Conservation (phyloP, 2,888 invertebrate species). For the Poecilus cupreus region DNA sequence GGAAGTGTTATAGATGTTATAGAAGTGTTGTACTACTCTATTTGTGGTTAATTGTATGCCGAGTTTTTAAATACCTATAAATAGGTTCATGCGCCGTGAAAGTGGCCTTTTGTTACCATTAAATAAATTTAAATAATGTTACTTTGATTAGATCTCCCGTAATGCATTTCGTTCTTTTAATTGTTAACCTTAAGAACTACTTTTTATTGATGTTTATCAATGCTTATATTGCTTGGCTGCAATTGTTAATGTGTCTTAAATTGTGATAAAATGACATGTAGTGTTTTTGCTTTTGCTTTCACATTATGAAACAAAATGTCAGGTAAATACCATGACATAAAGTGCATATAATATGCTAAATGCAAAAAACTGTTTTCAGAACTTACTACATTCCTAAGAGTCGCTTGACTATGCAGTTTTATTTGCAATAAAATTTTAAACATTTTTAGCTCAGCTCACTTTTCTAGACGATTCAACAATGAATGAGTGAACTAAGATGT, state of each 20-base stretch:
- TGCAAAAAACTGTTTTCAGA: background rate
- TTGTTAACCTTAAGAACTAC: background rate
- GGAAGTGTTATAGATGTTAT: background rate
- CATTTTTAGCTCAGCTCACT: too few relatives aligned
- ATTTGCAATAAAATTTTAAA: too few relatives aligned
- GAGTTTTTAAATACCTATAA: constrained; percentile 3
- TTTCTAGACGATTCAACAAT: too few relatives aligned
- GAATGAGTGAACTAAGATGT: too few relatives aligned
- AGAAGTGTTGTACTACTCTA: background rate
- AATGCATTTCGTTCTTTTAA: constrained; percentile 1
- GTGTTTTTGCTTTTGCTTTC: background rate
- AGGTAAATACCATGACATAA: constrained; percentile 3
- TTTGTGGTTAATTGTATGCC: background rate
- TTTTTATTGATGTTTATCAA: background rate
- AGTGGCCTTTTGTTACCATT: constrained; percentile 6
- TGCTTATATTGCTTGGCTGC: background rate
- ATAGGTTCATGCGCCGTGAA: constrained; percentile 19
- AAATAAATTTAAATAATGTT: constrained; percentile 14
- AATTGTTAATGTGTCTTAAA: background rate
- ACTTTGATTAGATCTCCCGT: constrained; percentile 10
- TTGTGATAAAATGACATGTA: background rate
- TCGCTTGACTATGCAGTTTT: too few relatives aligned
- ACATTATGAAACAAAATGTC: constrained; percentile 10
- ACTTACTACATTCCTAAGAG: too few relatives aligned
- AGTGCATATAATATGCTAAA: background rate